Evolutionary conservation across 2,797 vertebrate species (phyloP).

Genomic region (Lindbergichthys nudifrons): DNA sequence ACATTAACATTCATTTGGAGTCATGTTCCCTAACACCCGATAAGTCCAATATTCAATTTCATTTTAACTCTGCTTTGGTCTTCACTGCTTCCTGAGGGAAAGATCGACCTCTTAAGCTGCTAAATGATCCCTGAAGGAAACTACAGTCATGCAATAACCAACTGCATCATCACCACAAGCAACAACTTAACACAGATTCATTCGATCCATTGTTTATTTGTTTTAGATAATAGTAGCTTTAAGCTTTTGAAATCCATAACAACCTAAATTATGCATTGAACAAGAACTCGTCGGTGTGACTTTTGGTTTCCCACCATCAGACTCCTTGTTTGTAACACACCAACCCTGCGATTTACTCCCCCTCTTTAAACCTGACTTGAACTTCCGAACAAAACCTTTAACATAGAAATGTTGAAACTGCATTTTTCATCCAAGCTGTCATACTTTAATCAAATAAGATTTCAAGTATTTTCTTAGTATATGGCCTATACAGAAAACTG

Average conservation of each 20-base stretch:
- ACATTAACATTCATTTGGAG: background rate
- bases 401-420: constrained; percentile 24
- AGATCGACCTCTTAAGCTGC: background rate
- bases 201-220: background rate
- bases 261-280: background rate
- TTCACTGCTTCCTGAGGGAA: background rate
- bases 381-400: constrained; percentile 37
- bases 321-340: background rate
- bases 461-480: background rate
- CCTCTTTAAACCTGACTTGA: constrained; percentile 4
- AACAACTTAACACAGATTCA: background rate
- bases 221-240: background rate
- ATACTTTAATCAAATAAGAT: constrained; percentile 2
- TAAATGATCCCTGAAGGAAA: background rate
- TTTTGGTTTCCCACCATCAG: background rate
- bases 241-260: background rate
- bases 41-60: background rate
- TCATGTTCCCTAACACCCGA: background rate
- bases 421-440: background rate
- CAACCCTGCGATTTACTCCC: background rate
- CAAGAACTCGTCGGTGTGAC: background rate
- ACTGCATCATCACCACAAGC: background rate
- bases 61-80: background rate
- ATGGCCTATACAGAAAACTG: background rate
- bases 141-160: background rate